Percentiles rank a stretch among this genome's conserved stretches.
phyloP scores from a whole-genome alignment of 2,113 vertebrate species.

The Heterotilapia buettikoferi region DNA sequence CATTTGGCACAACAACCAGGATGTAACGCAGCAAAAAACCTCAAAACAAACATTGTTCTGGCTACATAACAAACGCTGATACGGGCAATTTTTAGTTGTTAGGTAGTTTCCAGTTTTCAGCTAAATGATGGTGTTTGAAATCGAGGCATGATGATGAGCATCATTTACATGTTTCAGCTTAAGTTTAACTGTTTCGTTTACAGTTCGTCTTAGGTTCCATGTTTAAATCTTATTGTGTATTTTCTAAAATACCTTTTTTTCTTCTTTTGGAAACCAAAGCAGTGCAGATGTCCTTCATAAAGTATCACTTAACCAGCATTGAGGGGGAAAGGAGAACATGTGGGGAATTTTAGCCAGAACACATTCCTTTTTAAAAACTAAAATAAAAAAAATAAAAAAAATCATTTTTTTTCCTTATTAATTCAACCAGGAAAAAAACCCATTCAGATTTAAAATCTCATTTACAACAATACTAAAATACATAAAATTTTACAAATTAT shows the following conservation, averaged over 20 bases:
- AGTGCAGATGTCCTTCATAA: neutral
- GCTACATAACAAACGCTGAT: neutral
- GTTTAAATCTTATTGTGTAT: neutral
- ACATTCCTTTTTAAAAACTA: rapidly evolving
- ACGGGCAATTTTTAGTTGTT: neutral
- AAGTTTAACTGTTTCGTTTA: neutral
- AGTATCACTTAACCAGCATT: neutral
- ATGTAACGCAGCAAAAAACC: neutral
- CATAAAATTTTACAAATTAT: neutral
- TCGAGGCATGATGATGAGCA: rapidly evolving
- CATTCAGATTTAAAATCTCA: neutral
- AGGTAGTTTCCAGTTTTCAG: rapidly evolving
- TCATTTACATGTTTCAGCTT: rapidly evolving
- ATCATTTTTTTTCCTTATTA: neutral
- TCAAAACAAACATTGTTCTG: neutral
- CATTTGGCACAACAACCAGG: neutral
- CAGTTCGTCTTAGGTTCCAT: neutral
- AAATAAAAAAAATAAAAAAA: neutral
- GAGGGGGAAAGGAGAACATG: neutral
- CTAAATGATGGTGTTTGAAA: neutral
- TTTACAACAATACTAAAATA: neutral
- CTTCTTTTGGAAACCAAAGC: rapidly evolving
- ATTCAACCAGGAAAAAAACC: rapidly evolving
- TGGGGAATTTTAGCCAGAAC: neutral
- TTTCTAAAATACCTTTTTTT: neutral